Percentiles rank a stretch among this genome's conserved stretches.
phyloP scores from a whole-genome alignment of 1,140 invertebrate species.

The Drosophila rufa region DNA sequence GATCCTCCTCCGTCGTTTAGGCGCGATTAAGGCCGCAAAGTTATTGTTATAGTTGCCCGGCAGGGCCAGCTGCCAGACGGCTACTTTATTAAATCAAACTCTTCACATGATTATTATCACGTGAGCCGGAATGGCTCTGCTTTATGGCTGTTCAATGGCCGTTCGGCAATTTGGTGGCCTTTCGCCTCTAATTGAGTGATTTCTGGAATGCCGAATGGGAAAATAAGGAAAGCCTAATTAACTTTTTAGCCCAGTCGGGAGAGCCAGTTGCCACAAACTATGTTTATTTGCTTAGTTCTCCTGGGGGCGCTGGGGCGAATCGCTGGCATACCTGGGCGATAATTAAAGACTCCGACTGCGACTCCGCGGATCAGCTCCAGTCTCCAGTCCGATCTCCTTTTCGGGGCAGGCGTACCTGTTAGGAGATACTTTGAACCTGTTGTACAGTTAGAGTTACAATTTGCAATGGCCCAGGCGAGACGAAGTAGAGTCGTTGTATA shows the following conservation, averaged over 20 bases:
- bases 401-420: conserved; percentile 76
- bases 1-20: conserved; percentile 67
- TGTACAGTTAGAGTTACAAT: conserved; percentile 84
- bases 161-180: conserved; percentile 64
- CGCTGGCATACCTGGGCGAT: conserved; percentile 73
- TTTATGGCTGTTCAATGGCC: conserved; percentile 41
- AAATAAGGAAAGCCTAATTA: conserved; percentile 72
- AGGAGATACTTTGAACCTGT: conserved; percentile 83
- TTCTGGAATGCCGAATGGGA: conserved; percentile 52
- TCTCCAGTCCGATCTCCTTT: conserved; percentile 49
- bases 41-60: conserved; percentile 79
- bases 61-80: conserved; percentile 49
- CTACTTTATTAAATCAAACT: conserved; percentile 84
- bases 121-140: conserved; percentile 51
- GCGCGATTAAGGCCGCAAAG: conserved; percentile 76
- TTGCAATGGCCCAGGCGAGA: conserved; percentile 67
- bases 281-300: conserved; percentile 69
- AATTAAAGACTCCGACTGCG: conserved; percentile 64
- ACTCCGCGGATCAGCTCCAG: conserved; percentile 16
- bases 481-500: conserved; percentile 60
- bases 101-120: conserved; percentile 84
- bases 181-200: conserved; percentile 81
- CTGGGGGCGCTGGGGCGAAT: conserved; percentile 51
- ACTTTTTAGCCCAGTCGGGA: conserved; percentile 47
- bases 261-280: conserved; percentile 6